Base-by-base conservation (phyloP, 2,113 vertebrate species). In the Callorhinus ursinus region DNA sequence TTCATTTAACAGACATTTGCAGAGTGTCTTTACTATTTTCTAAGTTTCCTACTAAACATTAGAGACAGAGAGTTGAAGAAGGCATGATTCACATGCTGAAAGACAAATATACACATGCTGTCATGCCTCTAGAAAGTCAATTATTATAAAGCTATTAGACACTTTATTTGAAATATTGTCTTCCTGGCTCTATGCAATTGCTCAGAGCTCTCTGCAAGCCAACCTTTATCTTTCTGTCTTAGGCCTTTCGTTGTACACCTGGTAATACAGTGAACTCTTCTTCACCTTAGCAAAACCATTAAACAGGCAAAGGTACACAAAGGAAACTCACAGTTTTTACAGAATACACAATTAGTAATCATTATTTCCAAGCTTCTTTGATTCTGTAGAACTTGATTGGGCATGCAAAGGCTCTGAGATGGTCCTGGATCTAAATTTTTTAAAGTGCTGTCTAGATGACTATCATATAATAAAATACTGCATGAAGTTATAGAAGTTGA, bases 351-450 rank as follows among this genome's bases (percentile, higher is more conserved):
- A 95, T 95, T 83, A 93, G 11, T 5, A 26, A 63, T 39, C 87
- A 90, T 81, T n/a, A 90, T 93, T 93, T 85, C 71, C 19, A 7
- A 22, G 22, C n/a, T 97, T 19, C 87, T 46, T 90, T 95, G 67
- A 79, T 22, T 18, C 55, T 96, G 12, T 67, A 88, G 71, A 95
- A 97, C 81, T 91, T 92, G 8, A 86, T 61, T 77, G 16, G 10
- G 13, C 55, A 93, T 89, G 59, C 61, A 90, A 59, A 84, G 42
- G 80, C 94, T 96, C 82, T 55, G 76, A 96, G 18, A 11, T 59
- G n/a, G 69, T 86, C 46, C 18, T 80, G 46, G 46, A 94, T 93
- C 86, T 92, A 84, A 96, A 24, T 88, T 28, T 81, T 77, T 93
- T 72, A 96, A 82, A 93, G 8, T 83, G 46, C 76, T 69, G 4